Percentiles rank a stretch among this genome's conserved stretches.
Conservation (phyloP, 2,888 invertebrate genomes). For the Junonia oenone region DNA sequence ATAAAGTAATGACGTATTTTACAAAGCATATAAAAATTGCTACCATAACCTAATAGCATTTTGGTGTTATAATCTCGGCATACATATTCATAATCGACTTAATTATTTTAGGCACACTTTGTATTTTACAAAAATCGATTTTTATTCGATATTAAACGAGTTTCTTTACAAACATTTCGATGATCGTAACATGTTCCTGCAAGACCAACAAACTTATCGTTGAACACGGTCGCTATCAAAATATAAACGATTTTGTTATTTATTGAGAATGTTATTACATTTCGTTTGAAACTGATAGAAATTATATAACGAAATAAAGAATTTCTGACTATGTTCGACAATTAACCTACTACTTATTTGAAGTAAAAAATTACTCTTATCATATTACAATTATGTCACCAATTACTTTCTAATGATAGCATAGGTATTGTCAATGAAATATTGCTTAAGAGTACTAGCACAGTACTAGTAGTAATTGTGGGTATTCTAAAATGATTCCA, state of each 20-base stretch:
- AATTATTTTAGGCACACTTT: conserved; percentile 40
- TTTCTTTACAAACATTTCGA: not conserved
- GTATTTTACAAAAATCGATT: conserved; percentile 16
- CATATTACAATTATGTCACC: not conserved
- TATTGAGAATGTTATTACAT: too few relatives aligned
- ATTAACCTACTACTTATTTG: not conserved
- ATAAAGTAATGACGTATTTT: conserved; percentile 11
- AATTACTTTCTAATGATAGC: not conserved
- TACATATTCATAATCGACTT: conserved; percentile 31
- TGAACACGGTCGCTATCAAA: not conserved
- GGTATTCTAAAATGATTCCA: not conserved
- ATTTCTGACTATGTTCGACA: too few relatives aligned
- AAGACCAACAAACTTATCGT: not conserved
- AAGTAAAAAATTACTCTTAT: too few relatives aligned
- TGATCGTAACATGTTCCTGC: not conserved
- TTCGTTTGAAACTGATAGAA: too few relatives aligned
- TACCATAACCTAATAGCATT: conserved; percentile 45
- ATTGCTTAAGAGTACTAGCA: not conserved
- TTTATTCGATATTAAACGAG: conserved; percentile 2
- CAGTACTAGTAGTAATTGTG: not conserved
- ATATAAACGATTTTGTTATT: too few relatives aligned
- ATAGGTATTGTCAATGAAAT: not conserved
- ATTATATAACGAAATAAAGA: not conserved
- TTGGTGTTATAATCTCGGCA: conserved; percentile 71
- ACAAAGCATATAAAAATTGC: conserved; percentile 16